A percentile compares a stretch with the other conserved stretches of the same genome.
Evolutionary conservation across 2,888 invertebrate genomes (phyloP).

Genomic region (Crepidodera aurea): DNA sequence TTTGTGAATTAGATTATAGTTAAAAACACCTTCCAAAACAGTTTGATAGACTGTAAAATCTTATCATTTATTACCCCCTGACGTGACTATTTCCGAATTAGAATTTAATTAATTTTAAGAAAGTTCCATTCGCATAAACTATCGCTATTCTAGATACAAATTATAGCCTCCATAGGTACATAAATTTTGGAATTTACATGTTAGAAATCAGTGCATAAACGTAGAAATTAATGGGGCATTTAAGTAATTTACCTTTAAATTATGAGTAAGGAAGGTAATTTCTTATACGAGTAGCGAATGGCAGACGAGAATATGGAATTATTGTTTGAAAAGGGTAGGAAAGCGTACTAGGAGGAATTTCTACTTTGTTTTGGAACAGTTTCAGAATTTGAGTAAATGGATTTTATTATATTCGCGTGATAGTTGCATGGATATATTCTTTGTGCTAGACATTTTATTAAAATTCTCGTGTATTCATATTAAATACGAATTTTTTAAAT

Average conservation of each 20-base stretch:
- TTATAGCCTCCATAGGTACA: slow-evolving; percentile 20
- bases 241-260: slow-evolving; percentile 59
- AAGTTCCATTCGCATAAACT: slow-evolving; percentile 1
- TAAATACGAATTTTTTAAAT: no score
- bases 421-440: no score
- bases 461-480: no score
- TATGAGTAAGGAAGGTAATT: slow-evolving; percentile 50
- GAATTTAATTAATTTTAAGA: slow-evolving; percentile 14
- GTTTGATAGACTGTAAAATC: no score
- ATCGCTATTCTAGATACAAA: slow-evolving; percentile 19
- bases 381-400: no score
- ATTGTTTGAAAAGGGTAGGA: slow-evolving; percentile 34
- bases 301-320: slow-evolving; percentile 43
- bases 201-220: slow-evolving; percentile 51
- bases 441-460: no score
- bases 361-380: slow-evolving; percentile 30
- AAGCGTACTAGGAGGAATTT: slow-evolving; percentile 10
- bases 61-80: no score
- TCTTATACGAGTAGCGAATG: slow-evolving; percentile 42
- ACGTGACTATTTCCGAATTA: not conserved
- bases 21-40: no score
- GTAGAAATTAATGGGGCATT: slow-evolving; percentile 59
- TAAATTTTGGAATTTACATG: slow-evolving; percentile 38
- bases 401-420: no score
- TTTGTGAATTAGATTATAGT: no score